Base-by-base conservation (phyloP, 2,888 invertebrate genomes). In the Anoplius nigerrimus region DNA sequence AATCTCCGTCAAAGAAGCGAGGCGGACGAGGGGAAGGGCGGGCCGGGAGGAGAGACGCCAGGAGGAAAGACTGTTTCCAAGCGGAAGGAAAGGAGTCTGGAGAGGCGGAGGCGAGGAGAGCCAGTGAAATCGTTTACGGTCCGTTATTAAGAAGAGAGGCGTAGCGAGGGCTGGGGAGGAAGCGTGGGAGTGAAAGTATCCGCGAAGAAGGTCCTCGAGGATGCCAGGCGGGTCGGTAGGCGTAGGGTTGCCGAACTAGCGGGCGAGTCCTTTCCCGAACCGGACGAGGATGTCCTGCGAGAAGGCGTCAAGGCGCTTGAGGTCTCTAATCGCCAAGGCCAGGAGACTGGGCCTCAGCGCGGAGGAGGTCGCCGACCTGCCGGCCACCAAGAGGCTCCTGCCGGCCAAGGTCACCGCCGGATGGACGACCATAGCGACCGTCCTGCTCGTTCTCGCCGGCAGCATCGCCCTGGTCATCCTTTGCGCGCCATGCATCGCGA, bases 301-400 rank as follows among this genome's bases (percentile, higher is more conserved):
- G 55, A 85, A 85, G 67, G 85, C 85, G 51, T 82, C 85, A 16
- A 77, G 83, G 43, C 82, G 85, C 55, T 76, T 85, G 46, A 78
- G 78, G 60, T 76, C 73, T 59, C 66, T 85, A 61, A 77, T 85
- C 64, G 61, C 70, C 27, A 85, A 81, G 70, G 81, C 86, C 42
- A 82, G 71, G 64, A 78, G 84, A 22, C 66, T 83, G 63, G 84
- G 84, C 24, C 53, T 85, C 54, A 79, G 72, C 54, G 72, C 79
- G 42, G 79, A 80, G 54, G 84, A 85, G 65, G 75, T 85, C 2
- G 77, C 78, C 34, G 81, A 82, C 66, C 67, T 86, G 48, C 78
- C 84, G 56, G 73, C 81, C 46, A 79, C 77, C 20, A 81, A 79
- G 69, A 84, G 75, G 70, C 77, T 85, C 46, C 68, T 83, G 22